These are phyloP conservation scores for Gymnogyps californianus DNA, from an alignment of 2,113 vertebrate genomes.

Conservation along the genomic window DNA sequence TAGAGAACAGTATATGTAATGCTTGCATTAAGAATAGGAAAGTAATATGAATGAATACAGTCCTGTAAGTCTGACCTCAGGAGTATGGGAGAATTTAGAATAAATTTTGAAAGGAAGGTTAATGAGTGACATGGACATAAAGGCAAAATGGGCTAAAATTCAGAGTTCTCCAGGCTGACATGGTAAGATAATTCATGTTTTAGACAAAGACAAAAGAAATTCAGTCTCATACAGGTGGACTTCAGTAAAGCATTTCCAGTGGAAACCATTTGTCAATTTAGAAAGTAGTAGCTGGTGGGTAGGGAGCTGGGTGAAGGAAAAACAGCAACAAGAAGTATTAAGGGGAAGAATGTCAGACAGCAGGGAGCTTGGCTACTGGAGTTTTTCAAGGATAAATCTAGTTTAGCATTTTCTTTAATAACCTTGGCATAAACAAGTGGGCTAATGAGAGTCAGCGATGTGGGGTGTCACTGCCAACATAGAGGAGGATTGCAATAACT, in stretches of 20 bases:
- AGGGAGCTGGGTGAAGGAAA: not conserved
- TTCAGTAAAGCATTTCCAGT: not conserved
- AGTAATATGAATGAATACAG: not conserved
- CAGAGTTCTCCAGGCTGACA: not conserved
- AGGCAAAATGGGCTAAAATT: not conserved
- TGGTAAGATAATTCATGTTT: not conserved
- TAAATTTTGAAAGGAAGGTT: not conserved
- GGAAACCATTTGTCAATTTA: not conserved
- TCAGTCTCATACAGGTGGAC: not conserved
- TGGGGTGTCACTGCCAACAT: not conserved
- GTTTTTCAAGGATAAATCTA: not conserved
- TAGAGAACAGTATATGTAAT: not conserved
- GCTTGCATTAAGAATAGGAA: not conserved
- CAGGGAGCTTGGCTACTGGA: not conserved
- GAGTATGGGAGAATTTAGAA: not conserved
- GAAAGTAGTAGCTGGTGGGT: not conserved
- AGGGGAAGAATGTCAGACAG: not conserved
- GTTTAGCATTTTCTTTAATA: slow-evolving; percentile 4
- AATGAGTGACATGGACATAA: not conserved
- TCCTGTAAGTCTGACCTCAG: not conserved
- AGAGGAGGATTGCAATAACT: not conserved
- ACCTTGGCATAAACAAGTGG: not conserved
- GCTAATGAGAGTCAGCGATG: not conserved
- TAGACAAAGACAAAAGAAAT: not conserved
- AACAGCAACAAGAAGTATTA: not conserved